Conservation (phyloP, 2,113 vertebrate species). For the mouse (Mus musculus) region GRCm39 chr8:64987501-64988000, state of each 20-base stretch:
- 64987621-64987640: background rate
- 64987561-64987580: background rate
- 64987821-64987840: background rate
- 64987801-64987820: background rate
- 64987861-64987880: background rate
- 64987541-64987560: background rate
- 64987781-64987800: background rate
- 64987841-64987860: background rate
- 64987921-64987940: background rate
- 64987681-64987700: background rate
- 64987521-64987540: background rate
- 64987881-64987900: background rate
- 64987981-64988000: background rate
- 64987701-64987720: slow-evolving; percentile 4
- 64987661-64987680: background rate
- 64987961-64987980: background rate
- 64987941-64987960: background rate
- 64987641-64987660: background rate
- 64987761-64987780: background rate
- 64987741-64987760: background rate
- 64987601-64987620: background rate
- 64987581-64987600: background rate
- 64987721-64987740: background rate
- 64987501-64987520: background rate
- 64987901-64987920: background rate